Evolutionary conservation across 2,113 vertebrate species (phyloP).

Genomic region (Lycaon pictus): DNA sequence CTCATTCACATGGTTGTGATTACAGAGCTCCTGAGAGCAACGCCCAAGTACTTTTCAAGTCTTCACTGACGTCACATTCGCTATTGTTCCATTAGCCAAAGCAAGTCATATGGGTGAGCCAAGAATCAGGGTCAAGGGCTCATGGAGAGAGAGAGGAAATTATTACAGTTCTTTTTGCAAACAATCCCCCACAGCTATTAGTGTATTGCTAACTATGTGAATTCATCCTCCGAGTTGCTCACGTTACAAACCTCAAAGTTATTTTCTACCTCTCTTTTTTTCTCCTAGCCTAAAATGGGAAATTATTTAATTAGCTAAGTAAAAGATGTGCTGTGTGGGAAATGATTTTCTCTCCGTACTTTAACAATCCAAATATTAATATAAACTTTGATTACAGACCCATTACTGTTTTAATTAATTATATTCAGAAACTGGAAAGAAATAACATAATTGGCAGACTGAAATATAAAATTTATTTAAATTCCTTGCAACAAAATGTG

Average conservation of each 20-base stretch:
- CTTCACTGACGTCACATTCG: slow-evolving; percentile 9
- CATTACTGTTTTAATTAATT: slow-evolving; percentile 74
- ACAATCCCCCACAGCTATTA: slow-evolving; percentile 13
- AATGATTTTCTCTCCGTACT: slow-evolving; percentile 68
- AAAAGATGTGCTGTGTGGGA: slow-evolving; percentile 64
- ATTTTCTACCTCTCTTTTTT: slow-evolving; percentile 58
- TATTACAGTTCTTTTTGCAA: slow-evolving; percentile 22
- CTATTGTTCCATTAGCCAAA: slow-evolving; percentile 38
- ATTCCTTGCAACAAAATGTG: slow-evolving; percentile 53
- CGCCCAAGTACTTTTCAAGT: neutral
- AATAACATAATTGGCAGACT: slow-evolving; percentile 71
- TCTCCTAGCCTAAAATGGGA: slow-evolving; percentile 30
- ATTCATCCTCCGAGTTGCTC: slow-evolving; percentile 25
- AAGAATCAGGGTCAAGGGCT: neutral
- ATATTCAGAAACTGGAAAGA: slow-evolving; percentile 63
- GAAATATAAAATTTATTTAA: slow-evolving; percentile 71
- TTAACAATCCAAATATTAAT: slow-evolving; percentile 70
- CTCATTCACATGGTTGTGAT: neutral
- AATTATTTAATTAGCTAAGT: slow-evolving; percentile 72
- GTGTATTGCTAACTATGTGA: slow-evolving; percentile 51
- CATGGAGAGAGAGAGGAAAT: neutral
- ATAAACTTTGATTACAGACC: slow-evolving; percentile 69
- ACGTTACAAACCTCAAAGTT: slow-evolving; percentile 55
- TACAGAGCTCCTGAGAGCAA: neutral
- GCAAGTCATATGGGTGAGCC: neutral